Evolutionary conservation across 2,888 invertebrate genomes (phyloP).

Genomic region (Scotopteryx bipunctaria): DNA sequence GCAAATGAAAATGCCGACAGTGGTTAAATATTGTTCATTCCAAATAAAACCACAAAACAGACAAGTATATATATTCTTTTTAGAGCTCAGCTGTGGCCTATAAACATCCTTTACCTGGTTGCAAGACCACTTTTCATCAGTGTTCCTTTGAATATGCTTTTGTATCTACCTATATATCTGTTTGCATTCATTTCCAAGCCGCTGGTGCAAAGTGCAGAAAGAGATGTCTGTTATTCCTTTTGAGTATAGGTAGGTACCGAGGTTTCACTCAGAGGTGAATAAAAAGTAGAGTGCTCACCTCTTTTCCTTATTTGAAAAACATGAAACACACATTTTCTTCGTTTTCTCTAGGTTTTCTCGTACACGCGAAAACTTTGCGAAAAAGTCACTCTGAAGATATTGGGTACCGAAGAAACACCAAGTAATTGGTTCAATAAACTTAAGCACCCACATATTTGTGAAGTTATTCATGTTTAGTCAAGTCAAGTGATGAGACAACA

Average conservation of each 20-base stretch:
- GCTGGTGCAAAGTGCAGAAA: neutral
- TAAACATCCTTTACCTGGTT: neutral
- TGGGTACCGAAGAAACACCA: too few species aligned
- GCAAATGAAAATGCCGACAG: neutral
- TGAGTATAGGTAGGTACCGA: conserved; percentile 30
- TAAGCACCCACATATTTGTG: too few species aligned
- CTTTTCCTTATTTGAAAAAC: conserved; percentile 50
- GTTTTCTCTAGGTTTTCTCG: conserved; percentile 41
- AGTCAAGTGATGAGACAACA: too few species aligned
- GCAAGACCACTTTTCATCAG: conserved; percentile 9
- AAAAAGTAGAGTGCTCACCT: conserved; percentile 39
- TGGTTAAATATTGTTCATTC: neutral
- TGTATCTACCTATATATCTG: neutral
- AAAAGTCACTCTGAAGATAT: neutral
- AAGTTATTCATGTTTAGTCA: too few species aligned
- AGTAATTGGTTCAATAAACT: too few species aligned
- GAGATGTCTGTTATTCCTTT: conserved; percentile 50
- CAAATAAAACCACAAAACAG: neutral
- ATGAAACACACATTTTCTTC: conserved; percentile 46
- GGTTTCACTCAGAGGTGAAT: conserved; percentile 33
- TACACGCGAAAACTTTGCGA: neutral
- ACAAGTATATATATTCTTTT: neutral
- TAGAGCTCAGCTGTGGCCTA: neutral
- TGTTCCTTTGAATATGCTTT: conserved; percentile 3
- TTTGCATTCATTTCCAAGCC: neutral